These are phyloP conservation scores for Hippocampus kuda DNA, from an alignment of 2,797 vertebrate genomes.

Conservation along the genomic window DNA sequence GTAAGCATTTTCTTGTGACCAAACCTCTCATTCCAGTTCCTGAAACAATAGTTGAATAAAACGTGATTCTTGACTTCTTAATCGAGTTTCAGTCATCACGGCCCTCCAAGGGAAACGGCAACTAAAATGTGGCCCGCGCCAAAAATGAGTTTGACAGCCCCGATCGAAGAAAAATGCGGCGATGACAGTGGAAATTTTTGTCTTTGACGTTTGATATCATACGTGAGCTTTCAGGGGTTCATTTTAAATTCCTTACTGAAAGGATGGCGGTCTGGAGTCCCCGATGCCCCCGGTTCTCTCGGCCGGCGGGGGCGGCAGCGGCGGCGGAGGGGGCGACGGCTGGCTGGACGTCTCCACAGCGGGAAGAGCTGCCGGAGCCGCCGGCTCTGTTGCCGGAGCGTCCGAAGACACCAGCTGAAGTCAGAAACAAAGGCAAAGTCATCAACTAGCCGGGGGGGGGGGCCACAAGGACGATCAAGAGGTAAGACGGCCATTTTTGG, in stretches of 20 bases:
- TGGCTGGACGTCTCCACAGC: slow-evolving; percentile 67
- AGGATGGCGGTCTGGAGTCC: slow-evolving; percentile 85
- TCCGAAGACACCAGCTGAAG: slow-evolving; percentile 80
- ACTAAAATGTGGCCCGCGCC: no score
- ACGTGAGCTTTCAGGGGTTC: neutral
- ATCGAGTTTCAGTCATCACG: no score
- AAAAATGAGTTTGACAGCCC: no score
- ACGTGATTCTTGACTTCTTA: no score
- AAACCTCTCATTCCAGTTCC: no score
- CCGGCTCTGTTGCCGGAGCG: slow-evolving; percentile 59
- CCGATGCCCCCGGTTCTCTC: slow-evolving; percentile 85
- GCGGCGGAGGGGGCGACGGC: slow-evolving; percentile 75
- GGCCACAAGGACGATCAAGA: slow-evolving; percentile 11
- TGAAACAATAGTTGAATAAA: no score
- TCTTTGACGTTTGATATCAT: neutral
- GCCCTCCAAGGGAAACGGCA: no score
- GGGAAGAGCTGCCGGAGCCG: slow-evolving; percentile 47
- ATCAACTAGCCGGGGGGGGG: neutral
- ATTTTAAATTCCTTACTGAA: slow-evolving; percentile 70
- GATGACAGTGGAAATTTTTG: no score
- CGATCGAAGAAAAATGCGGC: no score
- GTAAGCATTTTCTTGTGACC: no score
- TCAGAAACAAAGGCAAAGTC: neutral
- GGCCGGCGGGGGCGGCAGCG: slow-evolving; percentile 74
- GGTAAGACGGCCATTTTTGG: slow-evolving; percentile 58